phyloP scores from a whole-genome alignment of 2,888 invertebrate species.

The Caradrina clavipalpis region DNA sequence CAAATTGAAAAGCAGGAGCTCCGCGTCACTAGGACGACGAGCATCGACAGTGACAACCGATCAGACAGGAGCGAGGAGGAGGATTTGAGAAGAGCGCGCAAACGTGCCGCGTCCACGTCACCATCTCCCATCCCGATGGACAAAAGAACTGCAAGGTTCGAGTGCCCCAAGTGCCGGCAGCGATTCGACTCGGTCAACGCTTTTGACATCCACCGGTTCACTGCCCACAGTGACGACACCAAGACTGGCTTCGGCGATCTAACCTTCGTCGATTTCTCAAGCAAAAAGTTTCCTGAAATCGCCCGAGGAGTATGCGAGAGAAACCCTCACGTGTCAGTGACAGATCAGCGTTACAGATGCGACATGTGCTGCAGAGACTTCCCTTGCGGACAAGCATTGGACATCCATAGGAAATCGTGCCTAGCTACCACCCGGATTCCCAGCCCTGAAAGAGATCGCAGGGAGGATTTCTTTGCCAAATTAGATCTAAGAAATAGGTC shows the following conservation, averaged over 20 bases:
- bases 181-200: conserved; percentile 94
- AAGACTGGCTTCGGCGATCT: conserved; percentile 93
- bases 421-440: conserved; percentile 79
- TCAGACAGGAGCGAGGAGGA: conserved; percentile 90
- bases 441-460: conserved; percentile 91
- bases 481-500: conserved; percentile 94
- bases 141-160: conserved; percentile 87
- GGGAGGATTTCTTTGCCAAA: conserved; percentile 96
- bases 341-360: conserved; percentile 93
- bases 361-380: conserved; percentile 93
- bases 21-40: conserved; percentile 81
- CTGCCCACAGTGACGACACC: conserved; percentile 91
- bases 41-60: conserved; percentile 90
- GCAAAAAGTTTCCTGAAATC: conserved; percentile 95
- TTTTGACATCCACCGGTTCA: conserved; percentile 93
- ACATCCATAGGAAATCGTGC: conserved; percentile 92
- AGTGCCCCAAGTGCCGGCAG: conserved; percentile 94
- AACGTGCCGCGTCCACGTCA: conserved; percentile 84
- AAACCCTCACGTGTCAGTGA: conserved; percentile 90
- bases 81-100: conserved; percentile 79
- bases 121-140: conserved; percentile 82
- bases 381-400: conserved; percentile 92
- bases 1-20: conserved; percentile 79
- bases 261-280: conserved; percentile 95
- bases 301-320: conserved; percentile 93